Conservation (phyloP, 2,113 vertebrate genomes). For the Tupaia chinensis region DNA sequence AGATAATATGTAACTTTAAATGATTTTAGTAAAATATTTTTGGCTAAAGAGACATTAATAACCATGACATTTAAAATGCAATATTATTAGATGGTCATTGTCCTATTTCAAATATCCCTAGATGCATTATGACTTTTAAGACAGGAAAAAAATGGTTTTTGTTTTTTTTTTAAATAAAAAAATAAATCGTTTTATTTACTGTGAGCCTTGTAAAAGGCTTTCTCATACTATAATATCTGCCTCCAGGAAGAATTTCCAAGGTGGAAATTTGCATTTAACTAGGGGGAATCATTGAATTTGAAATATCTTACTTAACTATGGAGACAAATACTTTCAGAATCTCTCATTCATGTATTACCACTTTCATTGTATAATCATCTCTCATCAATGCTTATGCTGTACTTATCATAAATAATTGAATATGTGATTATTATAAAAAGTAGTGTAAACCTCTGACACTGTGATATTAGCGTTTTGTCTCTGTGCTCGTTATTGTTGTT, state of each 20-base stretch:
- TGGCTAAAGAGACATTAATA: neutral
- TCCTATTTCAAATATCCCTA: conserved; percentile 7
- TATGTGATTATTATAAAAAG: neutral
- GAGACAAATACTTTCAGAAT: neutral
- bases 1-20: neutral
- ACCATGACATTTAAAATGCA: neutral
- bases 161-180: neutral
- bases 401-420: neutral
- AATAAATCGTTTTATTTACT: neutral
- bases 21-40: conserved; percentile 4
- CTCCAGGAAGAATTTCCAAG: neutral
- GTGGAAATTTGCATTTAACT: neutral
- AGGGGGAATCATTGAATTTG: neutral
- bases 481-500: neutral
- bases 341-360: neutral
- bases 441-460: neutral
- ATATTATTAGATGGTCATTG: neutral
- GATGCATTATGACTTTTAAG: neutral
- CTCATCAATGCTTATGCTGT: neutral
- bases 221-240: neutral
- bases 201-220: neutral
- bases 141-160: neutral
- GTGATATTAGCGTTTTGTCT: neutral
- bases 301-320: neutral
- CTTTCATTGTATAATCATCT: neutral